phyloP scores from a whole-genome alignment of 2,113 vertebrate genomes.

The Nyctibius bracteatus region DNA sequence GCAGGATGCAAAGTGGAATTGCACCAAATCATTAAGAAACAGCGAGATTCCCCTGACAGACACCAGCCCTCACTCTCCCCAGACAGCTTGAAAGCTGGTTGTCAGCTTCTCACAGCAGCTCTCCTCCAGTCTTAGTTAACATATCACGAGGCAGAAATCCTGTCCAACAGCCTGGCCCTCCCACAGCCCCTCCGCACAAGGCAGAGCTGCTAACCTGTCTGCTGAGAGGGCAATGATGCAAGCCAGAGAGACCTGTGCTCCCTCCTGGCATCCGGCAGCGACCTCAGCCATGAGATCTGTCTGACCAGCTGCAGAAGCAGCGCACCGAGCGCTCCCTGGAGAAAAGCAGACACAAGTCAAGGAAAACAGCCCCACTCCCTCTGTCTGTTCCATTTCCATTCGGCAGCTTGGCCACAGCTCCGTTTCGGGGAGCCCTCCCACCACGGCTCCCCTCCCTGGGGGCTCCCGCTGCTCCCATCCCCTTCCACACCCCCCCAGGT shows the following conservation, averaged over 20 bases:
- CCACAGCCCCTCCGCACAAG: neutral
- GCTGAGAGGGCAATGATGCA: neutral
- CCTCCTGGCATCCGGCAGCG: neutral
- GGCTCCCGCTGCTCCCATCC: neutral
- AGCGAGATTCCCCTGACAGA: neutral
- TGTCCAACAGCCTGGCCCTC: neutral
- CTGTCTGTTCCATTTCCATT: fast-evolving
- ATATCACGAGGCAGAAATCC: fast-evolving
- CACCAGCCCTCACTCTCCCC: neutral
- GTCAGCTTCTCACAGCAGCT: neutral
- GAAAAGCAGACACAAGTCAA: neutral
- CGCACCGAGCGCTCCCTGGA: slow-evolving; percentile 15
- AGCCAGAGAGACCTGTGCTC: neutral
- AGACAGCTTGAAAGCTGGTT: neutral
- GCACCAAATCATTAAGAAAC: neutral
- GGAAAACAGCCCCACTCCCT: neutral
- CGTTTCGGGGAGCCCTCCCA: neutral
- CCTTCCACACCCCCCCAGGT: too few species aligned
- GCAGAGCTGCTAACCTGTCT: slow-evolving; percentile 12
- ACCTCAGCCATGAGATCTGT: neutral
- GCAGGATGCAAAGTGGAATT: neutral
- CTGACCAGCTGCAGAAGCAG: slow-evolving; percentile 46
- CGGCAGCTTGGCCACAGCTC: neutral
- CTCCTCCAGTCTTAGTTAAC: neutral
- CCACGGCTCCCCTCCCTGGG: neutral